Base-by-base conservation (phyloP, 1,140 invertebrate genomes). In the Sinonovacula constricta region DNA sequence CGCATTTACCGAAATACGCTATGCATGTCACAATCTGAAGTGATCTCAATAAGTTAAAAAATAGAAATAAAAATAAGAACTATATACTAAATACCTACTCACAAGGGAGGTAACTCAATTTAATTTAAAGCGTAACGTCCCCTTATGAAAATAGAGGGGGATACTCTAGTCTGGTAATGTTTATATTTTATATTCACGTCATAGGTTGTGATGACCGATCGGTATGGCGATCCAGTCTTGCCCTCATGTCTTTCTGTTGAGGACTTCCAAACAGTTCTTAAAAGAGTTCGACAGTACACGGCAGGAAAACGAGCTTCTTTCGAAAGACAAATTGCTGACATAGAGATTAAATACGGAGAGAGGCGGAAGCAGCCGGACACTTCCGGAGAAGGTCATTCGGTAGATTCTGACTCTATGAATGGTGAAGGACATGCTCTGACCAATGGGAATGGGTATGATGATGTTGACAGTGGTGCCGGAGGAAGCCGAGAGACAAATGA, bases 161-260 rank as follows among this genome's bases (percentile, higher is more conserved):
- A n/a, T n/a, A n/a, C n/a, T n/a, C n/a, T n/a, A n/a, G n/a, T n/a
- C n/a, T n/a, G n/a, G n/a, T n/a, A n/a, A n/a, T n/a, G n/a, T n/a
- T n/a, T 2, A 57, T 5, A 70, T n/a, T 49, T 1, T 4, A 15
- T n/a, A 36, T 79, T 75, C 0, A 67, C 45, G 60, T 86, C 87
- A 14, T 83, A 96, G 93, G 96, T 97, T 28, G 97, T 99, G 87
- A 91, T 99, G 0, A 97, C 97, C 0, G 97, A 99, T 91, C 99
- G 99, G 90, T 99, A 99, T 90, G 98, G 98, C 2, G 98, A 98
- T 85, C 93, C 97, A n/a, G 96, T 97, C 14, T 97, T 99, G 81
- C 98, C 97, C 12, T 97, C 97, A 0, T 96, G 96, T 86, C 97
- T 91, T 30, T 83, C 85, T 4, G 79, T 81, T 5, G 96, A 96